Evolutionary conservation across 2,113 vertebrate genomes (phyloP).

Genomic region (Melospiza georgiana): DNA sequence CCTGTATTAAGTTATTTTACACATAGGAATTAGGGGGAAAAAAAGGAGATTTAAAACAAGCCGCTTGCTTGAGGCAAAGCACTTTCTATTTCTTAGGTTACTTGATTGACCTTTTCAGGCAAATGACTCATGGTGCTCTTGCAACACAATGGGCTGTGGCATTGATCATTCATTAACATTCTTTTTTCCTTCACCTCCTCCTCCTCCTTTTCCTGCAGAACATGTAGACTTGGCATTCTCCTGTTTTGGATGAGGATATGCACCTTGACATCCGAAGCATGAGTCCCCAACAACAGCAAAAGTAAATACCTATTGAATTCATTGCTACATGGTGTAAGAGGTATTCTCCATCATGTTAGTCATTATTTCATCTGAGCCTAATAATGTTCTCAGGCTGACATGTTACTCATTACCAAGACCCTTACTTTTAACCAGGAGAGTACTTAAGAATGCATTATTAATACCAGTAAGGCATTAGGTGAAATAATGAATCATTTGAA

Average conservation of each 20-base stretch:
- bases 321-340: not conserved
- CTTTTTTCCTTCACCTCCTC: not conserved
- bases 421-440: not conserved
- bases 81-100: not conserved
- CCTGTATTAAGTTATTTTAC: not conserved
- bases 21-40: not conserved
- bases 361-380: not conserved
- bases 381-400: not conserved
- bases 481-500: slow-evolving; percentile 5
- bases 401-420: not conserved
- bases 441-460: slow-evolving; percentile 33
- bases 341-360: not conserved
- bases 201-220: not conserved
- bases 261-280: not conserved
- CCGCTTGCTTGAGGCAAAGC: not conserved
- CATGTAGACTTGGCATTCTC: rapidly evolving
- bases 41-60: not conserved
- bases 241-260: not conserved
- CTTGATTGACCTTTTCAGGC: not conserved
- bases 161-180: not conserved
- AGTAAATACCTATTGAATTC: not conserved
- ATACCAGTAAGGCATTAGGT: not conserved
- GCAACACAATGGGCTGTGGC: not conserved
- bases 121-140: not conserved
- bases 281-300: not conserved